These are phyloP conservation scores for Lepidotrigona ventralis DNA, from an alignment of 1,140 invertebrate genomes.

Conservation along the genomic window DNA sequence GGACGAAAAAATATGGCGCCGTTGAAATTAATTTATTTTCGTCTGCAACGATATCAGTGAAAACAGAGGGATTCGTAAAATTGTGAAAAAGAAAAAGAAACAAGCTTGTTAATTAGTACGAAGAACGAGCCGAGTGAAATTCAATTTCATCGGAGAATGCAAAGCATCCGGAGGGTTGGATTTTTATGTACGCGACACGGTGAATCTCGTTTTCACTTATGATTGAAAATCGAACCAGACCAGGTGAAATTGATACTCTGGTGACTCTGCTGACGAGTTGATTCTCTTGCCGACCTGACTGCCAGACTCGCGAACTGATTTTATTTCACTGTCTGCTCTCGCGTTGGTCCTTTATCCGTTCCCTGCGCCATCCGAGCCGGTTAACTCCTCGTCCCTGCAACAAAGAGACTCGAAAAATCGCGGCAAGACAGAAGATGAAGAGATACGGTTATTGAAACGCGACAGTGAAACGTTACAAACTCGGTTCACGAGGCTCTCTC, in stretches of 20 bases:
- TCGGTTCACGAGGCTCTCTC: not conserved
- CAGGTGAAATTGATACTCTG: slow-evolving; percentile 17
- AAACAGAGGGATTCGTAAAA: too few relatives aligned
- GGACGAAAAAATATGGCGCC: too few relatives aligned
- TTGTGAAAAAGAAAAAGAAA: not conserved
- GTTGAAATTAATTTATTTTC: not conserved
- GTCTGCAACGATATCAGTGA: not conserved
- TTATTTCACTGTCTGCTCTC: not conserved
- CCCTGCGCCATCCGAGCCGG: not conserved
- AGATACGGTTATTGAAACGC: not conserved
- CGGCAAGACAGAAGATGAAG: not conserved
- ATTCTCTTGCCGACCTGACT: not conserved
- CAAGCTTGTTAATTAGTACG: not conserved
- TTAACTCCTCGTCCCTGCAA: not conserved
- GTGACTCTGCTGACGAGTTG: slow-evolving; percentile 12
- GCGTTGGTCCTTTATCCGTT: not conserved
- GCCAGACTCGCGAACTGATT: not conserved
- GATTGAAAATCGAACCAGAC: not conserved
- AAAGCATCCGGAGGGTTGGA: not conserved
- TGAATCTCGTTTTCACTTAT: not conserved
- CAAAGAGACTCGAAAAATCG: too few relatives aligned
- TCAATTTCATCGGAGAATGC: slow-evolving; percentile 7
- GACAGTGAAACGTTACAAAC: not conserved
- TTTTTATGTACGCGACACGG: not conserved
- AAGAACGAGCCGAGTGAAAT: not conserved